A percentile compares a stretch with the other conserved stretches of the same genome.
phyloP scores from a whole-genome alignment of 2,797 vertebrate species.

The Okamejei kenojei region DNA sequence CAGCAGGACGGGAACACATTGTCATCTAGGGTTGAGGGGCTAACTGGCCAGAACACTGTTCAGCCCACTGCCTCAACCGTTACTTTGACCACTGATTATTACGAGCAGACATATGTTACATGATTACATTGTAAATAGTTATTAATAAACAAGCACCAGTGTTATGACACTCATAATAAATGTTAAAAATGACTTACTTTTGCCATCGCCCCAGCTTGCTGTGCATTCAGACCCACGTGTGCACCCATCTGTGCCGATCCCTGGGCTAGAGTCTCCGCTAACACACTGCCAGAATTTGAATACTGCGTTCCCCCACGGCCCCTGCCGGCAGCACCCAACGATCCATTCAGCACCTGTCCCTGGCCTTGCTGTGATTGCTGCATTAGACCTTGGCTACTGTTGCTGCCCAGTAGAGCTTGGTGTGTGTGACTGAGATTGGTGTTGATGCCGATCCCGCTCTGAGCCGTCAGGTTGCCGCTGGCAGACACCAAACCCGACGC shows the following conservation, averaged over 20 bases:
- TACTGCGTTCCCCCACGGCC: constrained; percentile 84
- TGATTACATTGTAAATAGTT: not conserved
- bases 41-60: not conserved
- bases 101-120: not conserved
- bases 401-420: constrained; percentile 79
- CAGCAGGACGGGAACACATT: not conserved
- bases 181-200: constrained; percentile 67
- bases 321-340: constrained; percentile 76
- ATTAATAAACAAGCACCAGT: not conserved
- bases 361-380: constrained; percentile 72
- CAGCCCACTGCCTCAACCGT: not conserved
- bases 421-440: constrained; percentile 77
- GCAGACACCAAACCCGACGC: constrained; percentile 64
- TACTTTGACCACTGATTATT: not conserved
- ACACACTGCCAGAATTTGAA: constrained; percentile 72
- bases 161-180: not conserved
- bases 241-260: constrained; percentile 75
- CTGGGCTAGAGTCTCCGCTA: constrained; percentile 89
- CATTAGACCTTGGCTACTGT: constrained; percentile 76
- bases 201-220: constrained; percentile 82
- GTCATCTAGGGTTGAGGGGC: not conserved
- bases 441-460: constrained; percentile 78
- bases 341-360: constrained; percentile 91
- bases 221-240: constrained; percentile 70
- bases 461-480: constrained; percentile 60